Evolutionary conservation across 2,888 invertebrate genomes (phyloP).

Genomic region (Bimastos eiseni): DNA sequence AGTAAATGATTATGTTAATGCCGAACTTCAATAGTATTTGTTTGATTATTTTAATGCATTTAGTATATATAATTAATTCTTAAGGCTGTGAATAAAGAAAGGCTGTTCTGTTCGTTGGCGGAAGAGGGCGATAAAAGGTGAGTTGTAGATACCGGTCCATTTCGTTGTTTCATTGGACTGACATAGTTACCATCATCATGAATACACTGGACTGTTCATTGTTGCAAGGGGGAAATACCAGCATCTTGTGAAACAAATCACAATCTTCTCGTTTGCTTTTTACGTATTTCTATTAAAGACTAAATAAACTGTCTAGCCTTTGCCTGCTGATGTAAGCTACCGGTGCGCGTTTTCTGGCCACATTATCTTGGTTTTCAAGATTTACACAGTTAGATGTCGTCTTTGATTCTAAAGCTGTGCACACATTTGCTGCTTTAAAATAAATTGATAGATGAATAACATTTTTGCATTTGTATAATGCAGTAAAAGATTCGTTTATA

Average conservation of each 20-base stretch:
- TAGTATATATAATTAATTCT: neutral
- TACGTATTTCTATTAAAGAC: neutral
- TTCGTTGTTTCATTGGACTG: neutral
- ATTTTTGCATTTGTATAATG: neutral
- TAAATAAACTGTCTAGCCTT: neutral
- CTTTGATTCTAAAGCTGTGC: neutral
- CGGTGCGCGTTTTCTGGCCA: neutral
- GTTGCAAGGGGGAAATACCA: neutral
- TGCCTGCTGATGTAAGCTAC: neutral
- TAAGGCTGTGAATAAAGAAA: neutral
- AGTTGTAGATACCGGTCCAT: neutral
- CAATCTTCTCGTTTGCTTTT: neutral
- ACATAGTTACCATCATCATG: neutral
- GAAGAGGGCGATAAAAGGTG: constrained; percentile 7
- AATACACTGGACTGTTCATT: neutral
- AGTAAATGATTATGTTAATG: constrained; percentile 13
- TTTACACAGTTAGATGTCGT: neutral
- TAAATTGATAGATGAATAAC: neutral
- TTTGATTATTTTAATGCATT: neutral
- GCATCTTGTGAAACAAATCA: neutral
- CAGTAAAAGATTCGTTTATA: neutral
- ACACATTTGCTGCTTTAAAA: neutral
- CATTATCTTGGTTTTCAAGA: neutral
- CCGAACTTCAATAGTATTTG: neutral
- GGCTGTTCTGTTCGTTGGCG: neutral